Conservation (phyloP, 2,113 vertebrate genomes). For the Aplodontia rufa region DNA sequence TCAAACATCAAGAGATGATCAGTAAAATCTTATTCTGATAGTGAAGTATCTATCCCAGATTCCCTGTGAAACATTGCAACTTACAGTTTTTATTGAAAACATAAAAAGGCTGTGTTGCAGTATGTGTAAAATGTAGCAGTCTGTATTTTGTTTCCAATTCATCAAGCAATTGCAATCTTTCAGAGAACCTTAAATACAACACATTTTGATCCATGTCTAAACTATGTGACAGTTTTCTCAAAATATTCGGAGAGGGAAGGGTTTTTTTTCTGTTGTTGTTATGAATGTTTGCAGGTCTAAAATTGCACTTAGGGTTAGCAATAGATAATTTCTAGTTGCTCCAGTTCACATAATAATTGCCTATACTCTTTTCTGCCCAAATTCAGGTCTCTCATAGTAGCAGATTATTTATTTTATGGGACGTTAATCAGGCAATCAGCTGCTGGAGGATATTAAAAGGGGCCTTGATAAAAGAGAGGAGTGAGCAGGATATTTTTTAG, state of each 20-base stretch:
- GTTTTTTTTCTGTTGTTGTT: background rate
- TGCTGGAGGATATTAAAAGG: background rate
- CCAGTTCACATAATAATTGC: background rate
- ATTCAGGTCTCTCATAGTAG: conserved; percentile 17
- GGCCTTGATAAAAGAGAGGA: background rate
- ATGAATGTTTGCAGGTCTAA: conserved; percentile 14
- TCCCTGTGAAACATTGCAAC: background rate
- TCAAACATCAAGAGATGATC: background rate
- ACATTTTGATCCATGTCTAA: background rate
- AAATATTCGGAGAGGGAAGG: background rate
- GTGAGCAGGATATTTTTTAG: background rate
- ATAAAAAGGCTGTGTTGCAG: background rate
- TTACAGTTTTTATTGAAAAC: background rate
- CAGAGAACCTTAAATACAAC: background rate
- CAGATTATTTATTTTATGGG: conserved; percentile 31
- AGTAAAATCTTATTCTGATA: background rate
- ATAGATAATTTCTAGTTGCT: background rate
- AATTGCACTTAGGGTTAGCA: background rate
- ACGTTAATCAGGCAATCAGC: conserved; percentile 47
- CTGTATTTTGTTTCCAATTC: background rate
- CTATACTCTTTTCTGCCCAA: conserved; percentile 11
- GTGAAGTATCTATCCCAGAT: background rate
- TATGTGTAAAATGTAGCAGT: background rate
- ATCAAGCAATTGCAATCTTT: background rate
- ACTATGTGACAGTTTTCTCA: background rate